Evolutionary conservation across 2,888 invertebrate species (phyloP).

Genomic region (Apamea sordens): DNA sequence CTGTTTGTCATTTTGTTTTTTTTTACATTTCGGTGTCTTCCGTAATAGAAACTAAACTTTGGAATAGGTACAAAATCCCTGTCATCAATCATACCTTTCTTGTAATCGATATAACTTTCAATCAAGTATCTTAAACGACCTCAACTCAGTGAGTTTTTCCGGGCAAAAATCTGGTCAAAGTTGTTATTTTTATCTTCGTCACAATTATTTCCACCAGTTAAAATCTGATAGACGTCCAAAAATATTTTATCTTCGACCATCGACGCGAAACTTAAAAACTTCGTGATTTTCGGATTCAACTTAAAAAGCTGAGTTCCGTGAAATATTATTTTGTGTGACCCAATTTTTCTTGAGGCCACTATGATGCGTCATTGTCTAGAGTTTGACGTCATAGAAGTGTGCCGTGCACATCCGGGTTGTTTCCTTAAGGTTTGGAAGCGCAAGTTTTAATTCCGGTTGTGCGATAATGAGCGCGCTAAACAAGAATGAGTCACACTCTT

Average conservation of each 20-base stretch:
- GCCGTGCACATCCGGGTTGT: not conserved
- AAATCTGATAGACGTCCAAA: not conserved
- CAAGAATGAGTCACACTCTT: too few species aligned
- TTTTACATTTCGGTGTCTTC: not conserved
- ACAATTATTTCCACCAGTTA: slow-evolving; percentile 28
- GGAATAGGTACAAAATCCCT: not conserved
- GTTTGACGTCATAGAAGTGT: slow-evolving; percentile 21
- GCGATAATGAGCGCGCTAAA: too few species aligned
- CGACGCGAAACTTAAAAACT: slow-evolving; percentile 17
- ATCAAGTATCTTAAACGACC: not conserved
- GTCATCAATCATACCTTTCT: not conserved
- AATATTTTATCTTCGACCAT: slow-evolving; percentile 19
- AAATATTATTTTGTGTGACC: slow-evolving; percentile 29
- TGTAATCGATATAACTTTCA: slow-evolving; percentile 1
- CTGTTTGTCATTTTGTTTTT: not conserved
- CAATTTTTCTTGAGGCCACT: slow-evolving; percentile 17
- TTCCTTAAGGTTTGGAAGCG: not conserved
- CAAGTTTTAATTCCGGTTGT: too few species aligned
- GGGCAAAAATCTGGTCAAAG: not conserved
- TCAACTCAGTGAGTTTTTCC: not conserved
- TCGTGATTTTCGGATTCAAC: slow-evolving; percentile 3
- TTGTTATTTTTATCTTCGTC: slow-evolving; percentile 30
- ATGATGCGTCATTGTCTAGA: slow-evolving; percentile 27
- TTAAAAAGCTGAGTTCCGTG: not conserved
- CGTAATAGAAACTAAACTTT: not conserved